Conservation (phyloP, 53 echinoderm and acorn worm species). For the Paelopatides confundens region DNA sequence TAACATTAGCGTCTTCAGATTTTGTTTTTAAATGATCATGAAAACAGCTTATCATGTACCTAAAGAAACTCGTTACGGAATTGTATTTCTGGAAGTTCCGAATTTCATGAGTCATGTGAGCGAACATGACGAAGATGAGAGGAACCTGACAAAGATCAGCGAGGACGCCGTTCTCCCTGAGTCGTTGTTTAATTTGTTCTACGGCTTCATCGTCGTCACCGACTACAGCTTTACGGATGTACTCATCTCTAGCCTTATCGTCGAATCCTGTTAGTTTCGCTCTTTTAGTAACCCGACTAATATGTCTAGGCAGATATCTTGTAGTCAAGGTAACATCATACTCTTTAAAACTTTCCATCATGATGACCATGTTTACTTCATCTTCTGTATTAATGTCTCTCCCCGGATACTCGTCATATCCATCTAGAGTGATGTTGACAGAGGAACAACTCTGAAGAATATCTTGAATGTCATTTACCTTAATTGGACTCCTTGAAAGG, state of each 20-base stretch:
- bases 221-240: slow-evolving; percentile 2
- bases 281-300: background rate
- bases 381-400: background rate
- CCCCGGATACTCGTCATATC: slow-evolving; percentile 12
- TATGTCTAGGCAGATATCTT: slow-evolving; percentile 7
- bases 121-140: slow-evolving; percentile 8
- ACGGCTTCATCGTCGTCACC: slow-evolving; percentile 8
- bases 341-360: background rate
- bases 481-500: background rate
- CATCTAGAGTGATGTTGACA: slow-evolving; percentile 21
- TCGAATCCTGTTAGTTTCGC: slow-evolving; percentile 4
- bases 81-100: background rate
- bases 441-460: slow-evolving; percentile 4
- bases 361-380: slow-evolving; percentile 10
- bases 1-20: no score
- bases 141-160: slow-evolving; percentile 25
- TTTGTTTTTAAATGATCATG: no score
- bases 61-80: slow-evolving; percentile 1
- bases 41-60: background rate
- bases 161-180: slow-evolving; percentile 4
- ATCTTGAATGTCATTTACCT: slow-evolving; percentile 19
- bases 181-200: background rate
- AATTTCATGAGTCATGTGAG: slow-evolving; percentile 17
- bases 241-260: slow-evolving; percentile 15
- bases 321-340: background rate